Percentiles rank a stretch among this genome's conserved stretches.
These are phyloP conservation scores for Panulirus ornatus DNA, from an alignment of 1,140 invertebrate species.

Conservation along the genomic window DNA sequence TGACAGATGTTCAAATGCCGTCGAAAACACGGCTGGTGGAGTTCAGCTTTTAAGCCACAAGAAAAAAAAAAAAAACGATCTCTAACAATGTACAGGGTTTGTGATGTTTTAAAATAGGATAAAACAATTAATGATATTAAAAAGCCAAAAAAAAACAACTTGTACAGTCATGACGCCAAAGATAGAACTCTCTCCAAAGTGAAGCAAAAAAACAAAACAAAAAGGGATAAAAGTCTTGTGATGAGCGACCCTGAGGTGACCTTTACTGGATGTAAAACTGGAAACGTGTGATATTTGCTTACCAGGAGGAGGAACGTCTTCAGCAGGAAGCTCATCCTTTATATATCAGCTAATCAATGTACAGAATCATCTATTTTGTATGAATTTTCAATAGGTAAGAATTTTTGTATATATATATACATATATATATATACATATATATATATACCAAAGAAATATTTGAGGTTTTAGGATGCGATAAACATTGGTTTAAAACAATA, in stretches of 20 bases:
- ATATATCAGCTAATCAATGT: constrained; percentile 58
- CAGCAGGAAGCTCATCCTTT: constrained; percentile 48
- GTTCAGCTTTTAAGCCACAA: too few species aligned
- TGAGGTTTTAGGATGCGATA: constrained; percentile 36
- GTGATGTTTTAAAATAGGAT: constrained; percentile 37
- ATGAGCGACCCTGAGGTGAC: constrained; percentile 14
- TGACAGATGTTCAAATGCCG: too few species aligned
- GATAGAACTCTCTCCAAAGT: constrained; percentile 11
- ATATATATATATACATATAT: too few species aligned
- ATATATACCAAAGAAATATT: constrained; percentile 47
- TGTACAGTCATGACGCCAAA: constrained; percentile 49
- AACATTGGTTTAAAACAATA: neutral
- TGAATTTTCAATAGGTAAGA: constrained; percentile 64
- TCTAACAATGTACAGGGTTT: constrained; percentile 46
- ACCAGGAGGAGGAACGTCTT: neutral
- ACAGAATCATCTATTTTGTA: constrained; percentile 70
- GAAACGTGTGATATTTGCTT: neutral
- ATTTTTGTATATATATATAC: too few species aligned
- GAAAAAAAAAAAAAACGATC: too few species aligned
- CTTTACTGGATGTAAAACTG: neutral
- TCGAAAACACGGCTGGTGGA: too few species aligned
- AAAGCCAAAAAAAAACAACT: too few species aligned
- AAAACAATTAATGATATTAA: too few species aligned
- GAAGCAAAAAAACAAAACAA: neutral
- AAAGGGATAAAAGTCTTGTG: neutral